These are phyloP conservation scores for Cephus pulcher DNA, from an alignment of 2,888 invertebrate species.

Conservation along the genomic window DNA sequence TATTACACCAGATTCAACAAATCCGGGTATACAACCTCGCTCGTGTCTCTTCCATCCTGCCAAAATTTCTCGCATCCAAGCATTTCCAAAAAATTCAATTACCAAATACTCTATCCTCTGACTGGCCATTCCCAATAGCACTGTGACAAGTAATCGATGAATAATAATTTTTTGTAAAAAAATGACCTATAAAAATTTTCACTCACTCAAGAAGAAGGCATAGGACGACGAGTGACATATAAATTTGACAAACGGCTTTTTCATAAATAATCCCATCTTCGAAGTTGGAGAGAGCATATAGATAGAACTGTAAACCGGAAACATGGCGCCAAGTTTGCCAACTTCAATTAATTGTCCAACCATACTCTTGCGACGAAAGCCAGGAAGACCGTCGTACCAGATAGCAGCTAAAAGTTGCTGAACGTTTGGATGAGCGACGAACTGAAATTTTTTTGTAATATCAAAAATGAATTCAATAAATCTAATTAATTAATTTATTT, in stretches of 20 bases:
- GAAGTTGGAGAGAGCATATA: slow-evolving; percentile 94
- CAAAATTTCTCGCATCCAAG: slow-evolving; percentile 80
- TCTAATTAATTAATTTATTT: slow-evolving; percentile 3
- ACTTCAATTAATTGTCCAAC: slow-evolving; percentile 89
- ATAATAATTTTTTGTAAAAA: slow-evolving; percentile 4
- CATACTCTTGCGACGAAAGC: slow-evolving; percentile 93
- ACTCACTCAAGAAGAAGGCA: slow-evolving; percentile 94
- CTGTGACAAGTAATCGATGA: slow-evolving; percentile 67
- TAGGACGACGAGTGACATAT: slow-evolving; percentile 97
- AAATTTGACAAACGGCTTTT: slow-evolving; percentile 98
- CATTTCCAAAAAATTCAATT: slow-evolving; percentile 82
- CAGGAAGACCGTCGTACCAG: slow-evolving; percentile 98
- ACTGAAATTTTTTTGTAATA: slow-evolving; percentile 71
- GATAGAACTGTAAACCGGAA: slow-evolving; percentile 91
- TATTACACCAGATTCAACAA: slow-evolving; percentile 85
- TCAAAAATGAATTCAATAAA: background rate
- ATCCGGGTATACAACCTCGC: slow-evolving; percentile 81
- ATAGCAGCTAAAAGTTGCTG: slow-evolving; percentile 95
- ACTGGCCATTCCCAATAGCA: slow-evolving; percentile 92
- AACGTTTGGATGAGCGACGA: slow-evolving; percentile 97
- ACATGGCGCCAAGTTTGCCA: slow-evolving; percentile 87
- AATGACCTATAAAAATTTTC: slow-evolving; percentile 2
- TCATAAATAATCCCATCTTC: slow-evolving; percentile 89
- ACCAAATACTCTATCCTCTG: slow-evolving; percentile 88
- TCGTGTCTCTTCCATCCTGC: slow-evolving; percentile 83